Evolutionary conservation across 2,888 invertebrate genomes (phyloP).

Genomic region (Tenodera sinensis): DNA sequence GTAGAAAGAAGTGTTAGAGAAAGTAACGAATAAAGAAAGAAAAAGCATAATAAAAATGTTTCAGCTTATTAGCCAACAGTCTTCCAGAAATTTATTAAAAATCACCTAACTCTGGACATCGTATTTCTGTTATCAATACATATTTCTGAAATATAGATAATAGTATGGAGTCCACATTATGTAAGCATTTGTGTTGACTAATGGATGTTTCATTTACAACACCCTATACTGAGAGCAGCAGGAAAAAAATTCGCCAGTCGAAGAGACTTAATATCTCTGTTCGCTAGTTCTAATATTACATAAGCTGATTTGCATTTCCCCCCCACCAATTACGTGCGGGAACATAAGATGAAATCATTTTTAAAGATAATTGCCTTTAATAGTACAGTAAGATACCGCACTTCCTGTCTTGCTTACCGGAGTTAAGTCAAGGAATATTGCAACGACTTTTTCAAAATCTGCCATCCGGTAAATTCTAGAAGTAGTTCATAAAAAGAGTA

Average conservation of each 20-base stretch:
- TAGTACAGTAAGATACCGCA: background rate
- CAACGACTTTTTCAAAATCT: background rate
- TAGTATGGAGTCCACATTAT: too few relatives aligned
- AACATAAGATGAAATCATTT: background rate
- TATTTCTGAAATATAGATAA: too few relatives aligned
- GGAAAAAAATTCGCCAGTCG: background rate
- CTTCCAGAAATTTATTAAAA: too few relatives aligned
- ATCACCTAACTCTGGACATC: too few relatives aligned
- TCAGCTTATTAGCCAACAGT: too few relatives aligned
- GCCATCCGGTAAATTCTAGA: background rate
- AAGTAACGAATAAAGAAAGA: too few relatives aligned
- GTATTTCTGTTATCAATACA: too few relatives aligned
- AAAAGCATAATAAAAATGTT: too few relatives aligned
- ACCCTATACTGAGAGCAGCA: too few relatives aligned
- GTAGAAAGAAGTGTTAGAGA: too few relatives aligned
- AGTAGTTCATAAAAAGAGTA: background rate
- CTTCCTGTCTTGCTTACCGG: background rate
- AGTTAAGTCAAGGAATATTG: background rate
- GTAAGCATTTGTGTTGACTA: too few relatives aligned
- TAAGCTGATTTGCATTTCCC: background rate
- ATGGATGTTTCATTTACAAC: too few relatives aligned
- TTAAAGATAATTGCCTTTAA: background rate
- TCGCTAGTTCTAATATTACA: background rate
- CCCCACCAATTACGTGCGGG: background rate
- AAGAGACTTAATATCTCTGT: background rate